Evolutionary conservation across 64 coral and sea anemone genomes (phyloP).

Genomic region (Hydrozoanthus tunicans): DNA sequence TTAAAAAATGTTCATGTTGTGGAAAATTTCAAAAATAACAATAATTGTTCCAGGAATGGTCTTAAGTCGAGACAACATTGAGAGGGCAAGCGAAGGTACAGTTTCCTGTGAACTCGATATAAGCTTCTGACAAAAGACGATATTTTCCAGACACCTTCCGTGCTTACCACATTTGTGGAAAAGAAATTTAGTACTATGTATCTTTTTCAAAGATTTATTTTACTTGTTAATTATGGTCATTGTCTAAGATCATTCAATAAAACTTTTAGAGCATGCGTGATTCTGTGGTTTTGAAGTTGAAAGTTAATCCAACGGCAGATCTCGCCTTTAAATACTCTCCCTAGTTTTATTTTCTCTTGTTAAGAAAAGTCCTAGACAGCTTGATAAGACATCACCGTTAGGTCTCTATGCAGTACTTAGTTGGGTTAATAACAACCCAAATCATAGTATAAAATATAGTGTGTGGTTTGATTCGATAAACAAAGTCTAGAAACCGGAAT

Average conservation of each 20-base stretch:
- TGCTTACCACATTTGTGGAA: conserved; percentile 51
- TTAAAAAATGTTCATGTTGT: conserved; percentile 55
- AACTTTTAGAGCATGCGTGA: conserved; percentile 47
- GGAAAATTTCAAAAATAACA: conserved; percentile 86
- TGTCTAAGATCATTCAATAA: conserved; percentile 66
- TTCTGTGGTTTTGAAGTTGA: conserved; percentile 42
- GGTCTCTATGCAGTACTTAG: conserved; percentile 36
- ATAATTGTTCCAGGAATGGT: conserved; percentile 72
- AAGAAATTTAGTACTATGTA: conserved; percentile 65
- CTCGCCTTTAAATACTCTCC: background rate
- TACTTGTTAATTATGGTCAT: conserved; percentile 73
- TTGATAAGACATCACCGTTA: conserved; percentile 70
- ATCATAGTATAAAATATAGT: conserved; percentile 72
- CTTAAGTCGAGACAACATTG: conserved; percentile 63
- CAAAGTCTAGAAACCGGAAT: conserved; percentile 59
- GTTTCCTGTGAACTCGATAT: conserved; percentile 93
- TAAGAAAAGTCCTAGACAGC: conserved; percentile 71
- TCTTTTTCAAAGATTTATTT: conserved; percentile 67
- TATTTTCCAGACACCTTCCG: conserved; percentile 90
- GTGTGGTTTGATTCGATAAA: conserved; percentile 56
- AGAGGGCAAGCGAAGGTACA: conserved; percentile 73
- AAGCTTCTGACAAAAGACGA: conserved; percentile 85
- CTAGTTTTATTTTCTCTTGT: conserved; percentile 29
- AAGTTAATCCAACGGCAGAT: background rate
- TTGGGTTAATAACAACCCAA: conserved; percentile 54